These are phyloP conservation scores for Orchesellides sinensis DNA, from an alignment of 2,888 invertebrate species.

Conservation along the genomic window DNA sequence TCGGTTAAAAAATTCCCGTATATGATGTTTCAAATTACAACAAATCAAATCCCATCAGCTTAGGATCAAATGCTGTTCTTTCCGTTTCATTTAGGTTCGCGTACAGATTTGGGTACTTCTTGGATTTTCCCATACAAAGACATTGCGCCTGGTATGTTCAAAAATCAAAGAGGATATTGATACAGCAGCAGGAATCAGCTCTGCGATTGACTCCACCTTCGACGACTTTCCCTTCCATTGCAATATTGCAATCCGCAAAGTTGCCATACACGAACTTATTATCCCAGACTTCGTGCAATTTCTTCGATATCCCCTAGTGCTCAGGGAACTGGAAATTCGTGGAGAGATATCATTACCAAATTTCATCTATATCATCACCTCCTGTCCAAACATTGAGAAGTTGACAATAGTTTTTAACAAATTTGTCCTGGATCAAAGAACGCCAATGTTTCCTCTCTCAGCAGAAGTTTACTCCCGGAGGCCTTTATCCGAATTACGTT, in stretches of 20 bases:
- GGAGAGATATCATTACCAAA: constrained; percentile 31
- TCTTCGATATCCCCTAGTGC: constrained; percentile 28
- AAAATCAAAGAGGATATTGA: constrained; percentile 38
- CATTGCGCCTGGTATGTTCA: constrained; percentile 23
- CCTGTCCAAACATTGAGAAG: constrained; percentile 42
- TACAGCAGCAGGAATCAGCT: constrained; percentile 34
- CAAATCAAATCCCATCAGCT: no score
- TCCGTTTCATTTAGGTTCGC: constrained; percentile 11
- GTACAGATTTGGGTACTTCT: constrained; percentile 37
- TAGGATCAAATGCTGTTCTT: no score
- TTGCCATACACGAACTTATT: constrained; percentile 42
- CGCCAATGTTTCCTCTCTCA: constrained; percentile 35
- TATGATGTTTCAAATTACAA: not conserved
- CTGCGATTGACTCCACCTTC: constrained; percentile 40
- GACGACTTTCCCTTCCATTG: constrained; percentile 49
- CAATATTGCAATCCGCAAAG: constrained; percentile 32
- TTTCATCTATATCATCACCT: constrained; percentile 32
- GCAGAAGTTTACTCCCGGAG: no score
- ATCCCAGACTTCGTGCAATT: constrained; percentile 12
- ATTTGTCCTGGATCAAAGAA: constrained; percentile 24
- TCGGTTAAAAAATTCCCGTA: not conserved
- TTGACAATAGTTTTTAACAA: constrained; percentile 34
- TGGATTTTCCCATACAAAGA: constrained; percentile 37
- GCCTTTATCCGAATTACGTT: constrained; percentile 9
- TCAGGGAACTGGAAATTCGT: constrained; percentile 44